Evolutionary conservation across 2,888 invertebrate species (phyloP), one percentile per base, ranked within the genome.

Genomic region (Synergus umbraculus): DNA sequence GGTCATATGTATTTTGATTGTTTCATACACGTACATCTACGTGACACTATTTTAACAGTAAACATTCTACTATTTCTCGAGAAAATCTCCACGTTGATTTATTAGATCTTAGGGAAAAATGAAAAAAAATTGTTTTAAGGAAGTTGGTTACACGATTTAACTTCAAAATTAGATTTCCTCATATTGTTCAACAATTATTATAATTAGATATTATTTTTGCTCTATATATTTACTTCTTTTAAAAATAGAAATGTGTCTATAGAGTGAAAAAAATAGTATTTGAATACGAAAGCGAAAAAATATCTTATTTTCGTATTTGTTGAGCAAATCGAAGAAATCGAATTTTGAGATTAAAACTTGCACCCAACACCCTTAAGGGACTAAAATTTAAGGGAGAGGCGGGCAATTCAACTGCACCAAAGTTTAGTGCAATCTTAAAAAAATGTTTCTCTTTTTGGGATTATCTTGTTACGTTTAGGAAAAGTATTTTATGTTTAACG

Each of bases 1-100:
- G 86, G 87, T 89, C 87, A 85, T 87, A 29, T 29, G 22, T 29
- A 88, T 88, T 90, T 88, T 86, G 84, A 88, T 89, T 88, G 82
- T 85, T 88, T 83, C 82, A 82, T 73, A 58, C 37, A 54, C 54
- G 54, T 73, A 54, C n/a, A 22, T 79, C 69, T 73, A 58, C 54
- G 76, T 76, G 22, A 29, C 15, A 15, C 73, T 58, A n/a, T n/a
- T 54, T 54, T 73, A 58, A 54, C 49, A 9, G 37, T 9, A 22
- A 67, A 54, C 13, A 13, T 8, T 69, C n/a, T 73, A 37, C n/a
- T 37, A 37, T 73, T 73, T 49, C 41, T n/a, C 12, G 67, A 67
- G 22, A 73, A 54, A 73, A 73, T 41, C 37, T 73, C 22, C 5
- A 29, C 18, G 63, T 44, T 44, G 44, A 22, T 22, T 67, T 12